phyloP scores from a whole-genome alignment of 2,113 vertebrate species.

The Glaucidium brasilianum region DNA sequence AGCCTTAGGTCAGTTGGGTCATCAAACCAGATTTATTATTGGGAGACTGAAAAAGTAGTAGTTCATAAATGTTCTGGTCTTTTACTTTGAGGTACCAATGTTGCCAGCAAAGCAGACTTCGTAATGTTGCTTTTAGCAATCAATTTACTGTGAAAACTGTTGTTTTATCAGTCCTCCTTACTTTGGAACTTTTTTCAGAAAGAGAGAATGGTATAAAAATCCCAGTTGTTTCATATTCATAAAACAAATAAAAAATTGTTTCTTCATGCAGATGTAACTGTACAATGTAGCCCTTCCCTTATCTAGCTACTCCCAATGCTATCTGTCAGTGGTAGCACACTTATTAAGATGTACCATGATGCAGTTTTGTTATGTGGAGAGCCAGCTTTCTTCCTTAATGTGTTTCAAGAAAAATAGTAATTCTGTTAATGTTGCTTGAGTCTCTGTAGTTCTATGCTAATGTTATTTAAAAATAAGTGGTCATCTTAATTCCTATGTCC shows the following conservation, averaged over 20 bases:
- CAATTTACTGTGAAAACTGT: not conserved
- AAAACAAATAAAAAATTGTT: not conserved
- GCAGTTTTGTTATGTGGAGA: not conserved
- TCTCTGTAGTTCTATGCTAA: not conserved
- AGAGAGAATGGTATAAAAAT: not conserved
- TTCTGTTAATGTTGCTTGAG: not conserved
- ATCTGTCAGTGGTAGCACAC: not conserved
- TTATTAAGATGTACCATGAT: not conserved
- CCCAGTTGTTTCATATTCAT: not conserved
- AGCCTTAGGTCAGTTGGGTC: not conserved
- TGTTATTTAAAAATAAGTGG: not conserved
- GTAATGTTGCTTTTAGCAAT: not conserved
- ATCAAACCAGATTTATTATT: not conserved
- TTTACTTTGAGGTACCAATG: not conserved
- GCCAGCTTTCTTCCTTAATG: not conserved
- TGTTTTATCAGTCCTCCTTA: not conserved
- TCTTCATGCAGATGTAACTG: not conserved
- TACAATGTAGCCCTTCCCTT: not conserved
- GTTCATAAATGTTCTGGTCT: not conserved
- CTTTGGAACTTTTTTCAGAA: not conserved
- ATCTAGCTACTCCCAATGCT: not conserved
- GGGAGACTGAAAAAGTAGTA: not conserved
- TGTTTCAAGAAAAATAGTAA: not conserved
- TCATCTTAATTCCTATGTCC: not conserved
- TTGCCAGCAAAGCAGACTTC: not conserved